Evolutionary conservation across 2,113 vertebrate species (phyloP).

Genomic region (Macaca mulatta): DNA sequence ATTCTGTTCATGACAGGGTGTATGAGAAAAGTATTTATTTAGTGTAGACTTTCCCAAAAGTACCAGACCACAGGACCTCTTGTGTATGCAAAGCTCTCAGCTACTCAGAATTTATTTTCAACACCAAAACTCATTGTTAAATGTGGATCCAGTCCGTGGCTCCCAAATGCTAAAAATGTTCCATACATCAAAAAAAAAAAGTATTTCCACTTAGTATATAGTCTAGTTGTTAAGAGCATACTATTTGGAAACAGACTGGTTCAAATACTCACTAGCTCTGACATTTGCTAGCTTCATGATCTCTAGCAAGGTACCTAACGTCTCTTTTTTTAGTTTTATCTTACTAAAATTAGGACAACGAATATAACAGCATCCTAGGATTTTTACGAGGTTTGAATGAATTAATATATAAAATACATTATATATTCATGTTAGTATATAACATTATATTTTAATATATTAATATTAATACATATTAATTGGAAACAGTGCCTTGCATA

Average conservation of each 20-base stretch:
- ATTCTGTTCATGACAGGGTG: neutral
- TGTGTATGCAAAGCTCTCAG: neutral
- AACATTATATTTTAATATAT: too few relatives aligned
- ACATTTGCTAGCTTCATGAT: neutral
- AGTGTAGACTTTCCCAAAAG: neutral
- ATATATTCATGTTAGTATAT: too few relatives aligned
- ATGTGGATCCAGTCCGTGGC: neutral
- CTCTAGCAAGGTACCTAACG: neutral
- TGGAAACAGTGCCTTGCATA: neutral
- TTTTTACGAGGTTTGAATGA: neutral
- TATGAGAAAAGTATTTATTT: neutral
- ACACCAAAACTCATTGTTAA: neutral
- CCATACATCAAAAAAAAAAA: neutral
- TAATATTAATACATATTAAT: too few relatives aligned
- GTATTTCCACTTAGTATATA: neutral
- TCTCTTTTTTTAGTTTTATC: neutral
- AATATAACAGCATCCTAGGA: neutral
- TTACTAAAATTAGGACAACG: neutral
- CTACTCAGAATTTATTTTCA: constrained; percentile 1
- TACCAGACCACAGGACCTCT: neutral
- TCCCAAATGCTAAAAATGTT: neutral
- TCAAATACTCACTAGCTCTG: neutral
- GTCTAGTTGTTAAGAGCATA: neutral
- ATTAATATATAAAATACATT: neutral
- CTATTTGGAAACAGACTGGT: neutral